Percentiles rank a stretch among this genome's conserved stretches.
phyloP scores from a whole-genome alignment of 2,113 vertebrate genomes.

The Lepisosteus osseus region DNA sequence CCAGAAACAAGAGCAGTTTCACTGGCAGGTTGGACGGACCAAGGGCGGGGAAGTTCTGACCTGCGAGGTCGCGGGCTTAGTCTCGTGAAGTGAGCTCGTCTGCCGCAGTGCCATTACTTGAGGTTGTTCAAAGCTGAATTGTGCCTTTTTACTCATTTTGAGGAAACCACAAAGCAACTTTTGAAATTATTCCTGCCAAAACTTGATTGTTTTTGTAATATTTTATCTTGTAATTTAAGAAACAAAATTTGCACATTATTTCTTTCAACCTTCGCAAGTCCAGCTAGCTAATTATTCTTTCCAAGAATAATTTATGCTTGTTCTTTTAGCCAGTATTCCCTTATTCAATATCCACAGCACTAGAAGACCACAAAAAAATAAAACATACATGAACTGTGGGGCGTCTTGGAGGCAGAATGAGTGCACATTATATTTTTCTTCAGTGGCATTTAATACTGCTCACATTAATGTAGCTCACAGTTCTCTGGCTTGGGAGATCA shows the following conservation, averaged over 20 bases:
- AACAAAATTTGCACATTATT: slow-evolving; percentile 3
- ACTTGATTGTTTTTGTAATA: slow-evolving; percentile 17
- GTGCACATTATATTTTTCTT: no score
- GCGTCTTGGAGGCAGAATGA: no score
- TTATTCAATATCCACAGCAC: no score
- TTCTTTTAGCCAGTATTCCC: neutral
- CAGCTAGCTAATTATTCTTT: neutral
- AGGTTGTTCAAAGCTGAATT: neutral
- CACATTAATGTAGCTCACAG: no score
- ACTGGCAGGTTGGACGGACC: slow-evolving; percentile 72
- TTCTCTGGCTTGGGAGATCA: no score
- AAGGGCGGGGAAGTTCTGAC: slow-evolving; percentile 73
- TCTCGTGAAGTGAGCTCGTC: slow-evolving; percentile 38
- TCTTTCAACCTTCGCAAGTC: neutral
- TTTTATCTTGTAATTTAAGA: slow-evolving; percentile 10
- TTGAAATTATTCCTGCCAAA: slow-evolving; percentile 23
- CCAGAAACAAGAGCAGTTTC: slow-evolving; percentile 82
- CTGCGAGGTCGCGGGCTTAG: slow-evolving; percentile 62
- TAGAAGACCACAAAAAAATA: no score
- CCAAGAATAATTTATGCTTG: neutral
- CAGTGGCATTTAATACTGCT: no score
- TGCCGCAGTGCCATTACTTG: slow-evolving; percentile 12
- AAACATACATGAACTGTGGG: no score
- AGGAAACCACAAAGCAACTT: slow-evolving; percentile 27
- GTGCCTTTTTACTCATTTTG: slow-evolving; percentile 46